Evolutionary conservation across 2,888 invertebrate genomes (phyloP).

Genomic region (Octodonta nipae): DNA sequence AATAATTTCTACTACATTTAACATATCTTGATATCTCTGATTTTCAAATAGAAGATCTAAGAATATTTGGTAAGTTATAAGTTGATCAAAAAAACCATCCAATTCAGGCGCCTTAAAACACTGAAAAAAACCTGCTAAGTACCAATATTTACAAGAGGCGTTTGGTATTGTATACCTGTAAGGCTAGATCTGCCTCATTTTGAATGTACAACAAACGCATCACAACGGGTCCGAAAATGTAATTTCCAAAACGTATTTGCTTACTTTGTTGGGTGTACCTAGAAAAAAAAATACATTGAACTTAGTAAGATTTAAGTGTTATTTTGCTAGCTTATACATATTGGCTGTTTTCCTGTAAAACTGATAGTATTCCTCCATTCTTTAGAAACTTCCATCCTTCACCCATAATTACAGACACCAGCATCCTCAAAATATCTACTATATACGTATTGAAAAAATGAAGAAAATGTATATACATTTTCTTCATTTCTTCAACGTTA

Average conservation of each 20-base stretch:
- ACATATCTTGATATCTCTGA: conserved; percentile 51
- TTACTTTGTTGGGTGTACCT: conserved; percentile 59
- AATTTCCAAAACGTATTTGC: conserved; percentile 63
- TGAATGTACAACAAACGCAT: conserved; percentile 65
- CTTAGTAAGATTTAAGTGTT: too few species aligned
- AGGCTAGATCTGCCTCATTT: conserved; percentile 53
- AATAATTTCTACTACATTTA: conserved; percentile 48
- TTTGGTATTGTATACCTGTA: conserved; percentile 30
- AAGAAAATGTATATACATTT: too few species aligned
- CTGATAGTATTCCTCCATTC: too few species aligned
- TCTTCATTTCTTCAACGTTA: too few species aligned
- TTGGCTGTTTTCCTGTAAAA: too few species aligned
- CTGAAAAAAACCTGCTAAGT: conserved; percentile 32
- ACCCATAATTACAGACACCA: too few species aligned
- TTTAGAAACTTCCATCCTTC: too few species aligned
- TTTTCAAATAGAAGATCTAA: conserved; percentile 59
- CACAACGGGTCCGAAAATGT: conserved; percentile 67
- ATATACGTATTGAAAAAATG: too few species aligned
- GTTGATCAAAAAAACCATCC: conserved; percentile 58
- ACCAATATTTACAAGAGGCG: too few species aligned
- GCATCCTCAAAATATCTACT: too few species aligned
- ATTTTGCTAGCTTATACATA: too few species aligned
- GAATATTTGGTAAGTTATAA: conserved; percentile 51
- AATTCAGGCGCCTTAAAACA: conserved; percentile 49
- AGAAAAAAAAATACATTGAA: too few species aligned